Conservation (phyloP, 2,888 invertebrate genomes). For the Drosophila mercatorum region DNA sequence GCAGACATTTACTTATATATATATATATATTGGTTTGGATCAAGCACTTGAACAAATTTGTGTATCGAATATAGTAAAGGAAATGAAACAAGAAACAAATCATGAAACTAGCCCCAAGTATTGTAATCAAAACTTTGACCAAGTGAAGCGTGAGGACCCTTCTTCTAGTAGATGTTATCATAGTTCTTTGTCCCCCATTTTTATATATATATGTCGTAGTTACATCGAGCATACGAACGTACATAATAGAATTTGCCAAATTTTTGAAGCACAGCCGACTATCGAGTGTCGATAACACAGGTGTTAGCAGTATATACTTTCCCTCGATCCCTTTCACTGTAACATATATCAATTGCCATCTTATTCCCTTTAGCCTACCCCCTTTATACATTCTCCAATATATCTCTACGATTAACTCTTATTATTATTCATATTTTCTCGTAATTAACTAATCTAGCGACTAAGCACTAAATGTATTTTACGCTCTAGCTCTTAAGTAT, state of each 20-base stretch:
- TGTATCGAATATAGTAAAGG: slow-evolving; percentile 57
- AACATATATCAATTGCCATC: slow-evolving; percentile 61
- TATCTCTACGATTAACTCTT: slow-evolving; percentile 31
- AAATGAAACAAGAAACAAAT: slow-evolving; percentile 1
- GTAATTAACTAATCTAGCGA: slow-evolving; percentile 50
- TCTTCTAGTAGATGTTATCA: slow-evolving; percentile 44
- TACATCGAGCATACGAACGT: slow-evolving; percentile 35
- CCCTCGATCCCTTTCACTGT: slow-evolving; percentile 42
- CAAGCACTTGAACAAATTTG: slow-evolving; percentile 51
- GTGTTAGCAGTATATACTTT: slow-evolving; percentile 25
- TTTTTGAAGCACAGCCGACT: slow-evolving; percentile 58
- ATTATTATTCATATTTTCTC: slow-evolving; percentile 52
- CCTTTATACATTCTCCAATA: slow-evolving; percentile 28
- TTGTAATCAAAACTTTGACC: slow-evolving; percentile 57
- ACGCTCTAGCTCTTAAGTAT: slow-evolving; percentile 41
- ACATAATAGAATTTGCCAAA: slow-evolving; percentile 73
- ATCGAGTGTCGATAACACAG: slow-evolving; percentile 52
- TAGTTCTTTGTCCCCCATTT: slow-evolving; percentile 16
- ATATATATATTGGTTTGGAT: slow-evolving; percentile 34
- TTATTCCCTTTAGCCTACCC: slow-evolving; percentile 1
- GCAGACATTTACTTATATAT: slow-evolving; percentile 1
- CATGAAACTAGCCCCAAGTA: slow-evolving; percentile 46
- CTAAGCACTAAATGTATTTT: slow-evolving; percentile 67
- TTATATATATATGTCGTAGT: slow-evolving; percentile 15
- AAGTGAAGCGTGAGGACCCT: slow-evolving; percentile 58